Evolutionary conservation across 92 coral and sea anemone species (phyloP).

Genomic region (Siderastrea radians): DNA sequence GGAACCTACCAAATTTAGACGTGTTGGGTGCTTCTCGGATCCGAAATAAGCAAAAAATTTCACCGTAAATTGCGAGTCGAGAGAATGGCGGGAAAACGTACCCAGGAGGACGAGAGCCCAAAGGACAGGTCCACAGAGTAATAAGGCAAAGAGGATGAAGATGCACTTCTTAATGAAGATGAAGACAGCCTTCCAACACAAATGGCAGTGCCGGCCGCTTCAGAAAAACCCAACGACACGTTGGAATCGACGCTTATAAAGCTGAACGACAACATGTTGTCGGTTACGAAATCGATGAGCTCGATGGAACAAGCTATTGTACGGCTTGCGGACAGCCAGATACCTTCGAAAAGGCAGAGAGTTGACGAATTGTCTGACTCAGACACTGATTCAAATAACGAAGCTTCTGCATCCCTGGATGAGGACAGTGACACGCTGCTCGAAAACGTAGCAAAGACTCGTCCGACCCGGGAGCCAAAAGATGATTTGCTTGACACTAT

Average conservation of each 20-base stretch:
- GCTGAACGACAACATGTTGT: not conserved
- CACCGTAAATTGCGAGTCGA: too few species aligned
- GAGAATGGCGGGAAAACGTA: slow-evolving; percentile 8
- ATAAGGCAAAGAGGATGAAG: not conserved
- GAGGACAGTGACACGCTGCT: not conserved
- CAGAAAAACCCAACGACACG: slow-evolving; percentile 3
- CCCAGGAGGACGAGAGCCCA: not conserved
- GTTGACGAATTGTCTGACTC: slow-evolving; percentile 8
- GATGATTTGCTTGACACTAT: slow-evolving; percentile 38
- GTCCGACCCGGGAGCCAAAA: slow-evolving; percentile 27
- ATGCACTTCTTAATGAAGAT: not conserved
- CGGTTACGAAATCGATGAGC: not conserved
- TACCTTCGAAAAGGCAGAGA: not conserved
- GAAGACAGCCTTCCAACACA: not conserved
- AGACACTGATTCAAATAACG: not conserved
- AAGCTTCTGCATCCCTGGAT: not conserved
- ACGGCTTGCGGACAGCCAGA: slow-evolving; percentile 9
- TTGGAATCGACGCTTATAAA: not conserved
- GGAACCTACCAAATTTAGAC: too few species aligned
- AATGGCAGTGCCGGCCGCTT: not conserved
- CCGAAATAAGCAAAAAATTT: too few species aligned
- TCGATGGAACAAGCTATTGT: not conserved
- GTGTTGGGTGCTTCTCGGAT: too few species aligned
- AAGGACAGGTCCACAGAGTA: not conserved
- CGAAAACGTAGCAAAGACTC: not conserved